A percentile compares a stretch with the other conserved stretches of the same genome.
phyloP scores from a whole-genome alignment of 2,888 invertebrate genomes.

The Drosophila dives region DNA sequence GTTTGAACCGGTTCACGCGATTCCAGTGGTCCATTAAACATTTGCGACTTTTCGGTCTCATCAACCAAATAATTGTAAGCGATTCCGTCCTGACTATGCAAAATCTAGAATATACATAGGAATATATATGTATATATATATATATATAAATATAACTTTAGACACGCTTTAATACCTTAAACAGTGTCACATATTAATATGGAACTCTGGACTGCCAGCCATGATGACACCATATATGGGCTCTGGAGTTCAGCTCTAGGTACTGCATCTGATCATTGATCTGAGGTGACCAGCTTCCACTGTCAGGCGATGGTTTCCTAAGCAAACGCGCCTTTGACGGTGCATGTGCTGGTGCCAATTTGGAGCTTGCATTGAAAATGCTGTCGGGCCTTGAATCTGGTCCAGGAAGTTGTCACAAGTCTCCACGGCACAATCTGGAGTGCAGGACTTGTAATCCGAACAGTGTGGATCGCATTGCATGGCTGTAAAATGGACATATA shows the following conservation, averaged over 20 bases:
- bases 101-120: slow-evolving; percentile 64
- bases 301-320: slow-evolving; percentile 72
- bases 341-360: slow-evolving; percentile 85
- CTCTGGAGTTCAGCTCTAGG: slow-evolving; percentile 88
- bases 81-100: slow-evolving; percentile 89
- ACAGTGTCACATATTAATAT: slow-evolving; percentile 92
- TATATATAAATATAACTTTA: background rate
- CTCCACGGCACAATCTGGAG: slow-evolving; percentile 92
- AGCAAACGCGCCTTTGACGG: slow-evolving; percentile 86
- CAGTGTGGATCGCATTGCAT: slow-evolving; percentile 95
- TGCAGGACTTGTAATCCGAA: slow-evolving; percentile 91
- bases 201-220: slow-evolving; percentile 89
- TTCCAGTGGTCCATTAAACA: slow-evolving; percentile 91
- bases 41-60: slow-evolving; percentile 86
- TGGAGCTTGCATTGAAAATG: slow-evolving; percentile 87
- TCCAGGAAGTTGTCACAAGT: slow-evolving; percentile 93
- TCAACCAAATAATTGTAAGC: slow-evolving; percentile 87
- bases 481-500: slow-evolving; percentile 86
- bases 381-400: slow-evolving; percentile 85
- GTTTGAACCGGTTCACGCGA: slow-evolving; percentile 87
- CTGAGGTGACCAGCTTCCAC: slow-evolving; percentile 90
- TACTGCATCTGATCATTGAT: slow-evolving; percentile 88
- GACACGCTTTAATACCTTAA: slow-evolving; percentile 84
- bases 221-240: slow-evolving; percentile 91
- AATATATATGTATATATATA: background rate